These are phyloP conservation scores for Eonycteris spelaea DNA, from an alignment of 2,113 vertebrate genomes.

Conservation along the genomic window DNA sequence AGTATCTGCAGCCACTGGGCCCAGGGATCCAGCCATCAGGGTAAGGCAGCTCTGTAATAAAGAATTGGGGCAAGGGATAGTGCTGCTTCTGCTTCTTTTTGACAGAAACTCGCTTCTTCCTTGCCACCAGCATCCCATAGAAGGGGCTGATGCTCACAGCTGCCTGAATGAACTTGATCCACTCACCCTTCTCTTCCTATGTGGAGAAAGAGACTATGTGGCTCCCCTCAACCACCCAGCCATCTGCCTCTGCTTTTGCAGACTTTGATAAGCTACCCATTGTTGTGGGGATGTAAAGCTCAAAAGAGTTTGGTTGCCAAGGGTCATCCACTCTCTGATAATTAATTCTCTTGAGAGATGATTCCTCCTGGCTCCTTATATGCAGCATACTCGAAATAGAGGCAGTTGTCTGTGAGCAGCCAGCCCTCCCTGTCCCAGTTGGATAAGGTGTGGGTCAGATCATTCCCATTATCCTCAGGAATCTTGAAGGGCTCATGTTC, in stretches of 20 bases:
- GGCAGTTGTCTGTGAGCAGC: conserved; percentile 93
- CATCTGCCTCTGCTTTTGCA: conserved; percentile 90
- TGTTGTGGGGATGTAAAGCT: conserved; percentile 92
- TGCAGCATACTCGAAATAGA: conserved; percentile 93
- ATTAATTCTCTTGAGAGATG: conserved; percentile 92
- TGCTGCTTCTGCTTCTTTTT: conserved; percentile 91
- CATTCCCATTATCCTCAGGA: conserved; percentile 81
- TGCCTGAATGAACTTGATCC: conserved; percentile 92
- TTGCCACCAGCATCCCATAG: conserved; percentile 91
- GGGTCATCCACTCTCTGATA: conserved; percentile 91
- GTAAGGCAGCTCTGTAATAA: conserved; percentile 44
- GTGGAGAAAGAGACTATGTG: conserved; percentile 90
- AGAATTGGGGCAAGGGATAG: conserved; percentile 40
- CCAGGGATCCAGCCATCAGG: conserved; percentile 24
- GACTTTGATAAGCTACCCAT: conserved; percentile 91
- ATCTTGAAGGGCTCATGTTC: conserved; percentile 92
- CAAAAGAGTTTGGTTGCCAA: conserved; percentile 87
- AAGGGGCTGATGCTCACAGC: conserved; percentile 91
- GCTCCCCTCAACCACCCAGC: conserved; percentile 91
- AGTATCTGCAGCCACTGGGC: conserved; percentile 30
- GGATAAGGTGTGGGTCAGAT: conserved; percentile 92
- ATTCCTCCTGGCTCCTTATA: conserved; percentile 80
- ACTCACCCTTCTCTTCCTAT: conserved; percentile 91
- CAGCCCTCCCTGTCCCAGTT: conserved; percentile 90
- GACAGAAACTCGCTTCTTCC: conserved; percentile 92